phyloP scores from a whole-genome alignment of 2,113 vertebrate genomes.

The Lophotis ruficrista region DNA sequence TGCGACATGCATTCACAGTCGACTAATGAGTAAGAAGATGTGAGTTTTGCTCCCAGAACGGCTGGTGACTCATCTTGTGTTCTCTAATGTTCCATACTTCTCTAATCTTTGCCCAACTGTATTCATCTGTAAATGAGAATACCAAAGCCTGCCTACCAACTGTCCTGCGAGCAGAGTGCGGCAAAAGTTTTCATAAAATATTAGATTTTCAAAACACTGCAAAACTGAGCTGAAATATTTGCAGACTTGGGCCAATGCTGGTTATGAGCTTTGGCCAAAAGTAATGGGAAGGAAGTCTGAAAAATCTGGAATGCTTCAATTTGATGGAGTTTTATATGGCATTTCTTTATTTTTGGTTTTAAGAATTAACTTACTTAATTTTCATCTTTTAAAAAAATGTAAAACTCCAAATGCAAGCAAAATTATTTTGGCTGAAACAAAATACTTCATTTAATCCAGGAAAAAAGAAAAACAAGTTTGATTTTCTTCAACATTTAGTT shows the following conservation, averaged over 20 bases:
- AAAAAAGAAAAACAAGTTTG: neutral
- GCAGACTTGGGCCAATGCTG: neutral
- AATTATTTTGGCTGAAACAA: neutral
- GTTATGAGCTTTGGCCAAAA: neutral
- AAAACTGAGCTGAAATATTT: neutral
- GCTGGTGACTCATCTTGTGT: slow-evolving; percentile 30
- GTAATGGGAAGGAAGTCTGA: neutral
- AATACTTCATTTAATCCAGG: neutral
- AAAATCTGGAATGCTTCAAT: neutral
- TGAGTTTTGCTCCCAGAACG: slow-evolving; percentile 17
- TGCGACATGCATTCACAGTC: neutral
- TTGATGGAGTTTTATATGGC: neutral
- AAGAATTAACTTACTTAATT: neutral
- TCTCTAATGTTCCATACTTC: neutral
- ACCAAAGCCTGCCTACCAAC: neutral
- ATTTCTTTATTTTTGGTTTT: neutral
- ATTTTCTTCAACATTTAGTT: neutral
- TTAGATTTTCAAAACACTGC: neutral
- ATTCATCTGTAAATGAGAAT: slow-evolving; percentile 29
- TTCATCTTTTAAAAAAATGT: neutral
- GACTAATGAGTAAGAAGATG: neutral
- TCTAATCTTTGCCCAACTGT: slow-evolving; percentile 31
- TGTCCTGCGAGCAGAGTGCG: neutral
- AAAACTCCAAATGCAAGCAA: neutral
- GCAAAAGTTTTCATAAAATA: neutral